Conservation (phyloP, 2,113 vertebrate genomes). For the Eonycteris spelaea region DNA sequence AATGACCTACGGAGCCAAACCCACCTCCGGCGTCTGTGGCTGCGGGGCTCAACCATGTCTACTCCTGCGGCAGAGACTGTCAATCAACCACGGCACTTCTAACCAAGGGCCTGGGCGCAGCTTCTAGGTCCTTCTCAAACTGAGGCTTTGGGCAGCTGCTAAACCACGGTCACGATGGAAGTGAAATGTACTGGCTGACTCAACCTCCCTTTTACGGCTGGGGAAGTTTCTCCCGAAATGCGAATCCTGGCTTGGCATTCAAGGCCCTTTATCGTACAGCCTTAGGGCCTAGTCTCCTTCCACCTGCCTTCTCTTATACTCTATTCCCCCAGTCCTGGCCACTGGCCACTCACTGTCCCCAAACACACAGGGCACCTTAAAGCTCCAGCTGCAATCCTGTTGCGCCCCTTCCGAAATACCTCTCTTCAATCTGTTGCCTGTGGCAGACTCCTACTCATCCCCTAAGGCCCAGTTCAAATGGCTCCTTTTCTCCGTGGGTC, state of each 20-base stretch:
- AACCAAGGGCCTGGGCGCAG: background rate
- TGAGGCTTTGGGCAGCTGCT: background rate
- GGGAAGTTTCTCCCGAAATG: background rate
- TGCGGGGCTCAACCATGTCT: background rate
- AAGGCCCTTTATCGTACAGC: background rate
- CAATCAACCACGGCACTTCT: background rate
- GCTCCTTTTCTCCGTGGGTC: background rate
- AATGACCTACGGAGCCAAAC: background rate
- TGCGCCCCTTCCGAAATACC: background rate
- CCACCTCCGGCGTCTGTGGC: background rate
- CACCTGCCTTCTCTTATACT: too few species aligned
- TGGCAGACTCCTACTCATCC: background rate
- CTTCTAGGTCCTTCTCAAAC: constrained; percentile 9
- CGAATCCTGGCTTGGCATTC: background rate
- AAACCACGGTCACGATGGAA: background rate
- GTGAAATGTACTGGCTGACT: background rate
- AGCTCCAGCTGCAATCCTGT: background rate
- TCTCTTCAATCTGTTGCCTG: background rate
- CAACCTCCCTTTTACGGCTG: background rate
- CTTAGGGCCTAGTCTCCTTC: background rate
- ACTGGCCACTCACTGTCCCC: background rate
- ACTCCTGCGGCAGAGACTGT: background rate
- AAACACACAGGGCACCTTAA: background rate
- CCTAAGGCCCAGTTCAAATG: background rate
- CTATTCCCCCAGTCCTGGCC: background rate